Evolutionary conservation across 1,140 invertebrate genomes (phyloP).

Genomic region (Formica selysi): DNA sequence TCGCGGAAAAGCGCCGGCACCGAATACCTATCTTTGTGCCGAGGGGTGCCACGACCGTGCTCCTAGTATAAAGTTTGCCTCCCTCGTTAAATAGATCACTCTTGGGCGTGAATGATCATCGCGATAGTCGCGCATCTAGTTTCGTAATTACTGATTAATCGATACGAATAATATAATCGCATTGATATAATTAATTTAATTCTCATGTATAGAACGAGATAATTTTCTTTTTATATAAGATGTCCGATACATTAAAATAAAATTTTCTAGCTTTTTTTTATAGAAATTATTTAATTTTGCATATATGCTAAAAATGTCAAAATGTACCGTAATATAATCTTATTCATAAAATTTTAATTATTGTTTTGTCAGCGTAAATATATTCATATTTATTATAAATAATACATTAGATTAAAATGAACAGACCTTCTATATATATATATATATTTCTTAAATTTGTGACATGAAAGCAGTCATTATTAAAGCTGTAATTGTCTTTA

Average conservation of each 20-base stretch:
- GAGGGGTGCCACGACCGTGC: neutral
- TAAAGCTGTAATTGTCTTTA: neutral
- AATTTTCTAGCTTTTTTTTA: neutral
- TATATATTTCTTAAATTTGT: neutral
- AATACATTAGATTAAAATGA: neutral
- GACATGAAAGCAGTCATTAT: constrained; percentile 5
- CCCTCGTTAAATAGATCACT: constrained; percentile 54
- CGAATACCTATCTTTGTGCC: constrained; percentile 51
- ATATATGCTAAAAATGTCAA: neutral
- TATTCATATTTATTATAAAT: neutral
- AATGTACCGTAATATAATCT: neutral
- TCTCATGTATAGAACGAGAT: neutral
- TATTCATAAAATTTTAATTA: neutral
- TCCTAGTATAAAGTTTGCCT: constrained; percentile 54
- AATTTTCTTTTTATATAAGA: neutral
- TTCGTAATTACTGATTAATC: constrained; percentile 46
- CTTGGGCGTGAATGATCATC: constrained; percentile 5
- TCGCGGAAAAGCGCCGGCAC: constrained; percentile 61
- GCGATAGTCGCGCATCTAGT: constrained; percentile 43
- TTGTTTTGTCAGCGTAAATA: neutral
- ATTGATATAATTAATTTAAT: neutral
- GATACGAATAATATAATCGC: neutral
- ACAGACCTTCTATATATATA: neutral
- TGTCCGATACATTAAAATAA: neutral
- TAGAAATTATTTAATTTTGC: neutral